Conservation (phyloP, 2,888 invertebrate genomes). For the Cordylochernes scorpioides region DNA sequence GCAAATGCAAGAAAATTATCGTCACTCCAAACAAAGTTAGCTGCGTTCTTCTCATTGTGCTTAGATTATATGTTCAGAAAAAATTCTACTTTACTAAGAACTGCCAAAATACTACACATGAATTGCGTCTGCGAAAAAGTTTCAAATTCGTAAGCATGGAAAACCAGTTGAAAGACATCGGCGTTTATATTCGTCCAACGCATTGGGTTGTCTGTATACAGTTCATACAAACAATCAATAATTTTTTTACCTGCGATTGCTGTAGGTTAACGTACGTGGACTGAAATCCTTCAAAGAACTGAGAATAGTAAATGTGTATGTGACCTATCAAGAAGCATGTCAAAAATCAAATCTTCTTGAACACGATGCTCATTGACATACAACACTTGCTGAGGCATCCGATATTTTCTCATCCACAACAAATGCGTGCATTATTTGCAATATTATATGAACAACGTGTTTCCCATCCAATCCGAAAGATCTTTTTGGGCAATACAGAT, state of each 20-base stretch:
- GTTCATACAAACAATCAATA: conserved; percentile 15
- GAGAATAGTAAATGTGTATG: conserved; percentile 1
- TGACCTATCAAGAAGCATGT: conserved; percentile 11
- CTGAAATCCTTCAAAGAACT: conserved; percentile 3
- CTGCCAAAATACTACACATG: conserved; percentile 15
- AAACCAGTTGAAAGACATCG: conserved; percentile 2
- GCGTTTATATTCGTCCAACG: conserved; percentile 3
- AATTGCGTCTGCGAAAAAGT: conserved; percentile 8
- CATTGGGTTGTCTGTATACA: conserved; percentile 14
- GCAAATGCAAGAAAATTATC: too few species aligned
- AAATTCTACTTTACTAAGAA: conserved; percentile 14
- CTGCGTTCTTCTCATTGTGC: too few species aligned
- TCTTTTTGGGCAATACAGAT: conserved; percentile 13
- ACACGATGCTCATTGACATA: conserved; percentile 18
- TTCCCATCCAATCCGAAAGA: conserved; percentile 7
- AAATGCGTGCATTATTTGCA: conserved; percentile 13
- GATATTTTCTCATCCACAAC: conserved; percentile 5
- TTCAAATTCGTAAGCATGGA: conserved; percentile 7
- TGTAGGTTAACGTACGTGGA: conserved; percentile 14
- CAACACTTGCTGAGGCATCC: conserved; percentile 15
- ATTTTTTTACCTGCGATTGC: conserved; percentile 12
- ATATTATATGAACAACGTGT: conserved; percentile 8
- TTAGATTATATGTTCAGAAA: conserved; percentile 11
- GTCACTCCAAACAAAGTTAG: conserved; percentile 12
- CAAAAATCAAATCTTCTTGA: conserved; percentile 10